Base-by-base conservation (phyloP, 2,888 invertebrate species). In the Cephus nigrinus region DNA sequence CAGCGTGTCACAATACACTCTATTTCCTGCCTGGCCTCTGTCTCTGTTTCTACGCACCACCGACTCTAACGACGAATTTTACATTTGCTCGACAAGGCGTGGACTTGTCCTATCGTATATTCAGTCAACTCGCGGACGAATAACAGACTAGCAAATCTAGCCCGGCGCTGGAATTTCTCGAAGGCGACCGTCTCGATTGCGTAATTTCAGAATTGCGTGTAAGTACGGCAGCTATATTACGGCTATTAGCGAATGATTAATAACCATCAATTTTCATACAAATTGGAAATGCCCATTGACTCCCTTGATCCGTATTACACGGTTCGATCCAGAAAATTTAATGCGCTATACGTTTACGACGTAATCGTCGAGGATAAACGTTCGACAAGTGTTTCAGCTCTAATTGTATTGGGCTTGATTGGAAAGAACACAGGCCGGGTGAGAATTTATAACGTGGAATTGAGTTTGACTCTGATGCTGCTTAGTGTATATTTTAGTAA, bases 401-500 rank as follows among this genome's bases (percentile, higher is more conserved):
- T 9, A 55, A 55, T 55, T 55, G 55, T 55, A 55, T 55, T 55
- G 55, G 55, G 55, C 23, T 55, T 55, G 55, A 55, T 55, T 55
- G 55, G 55, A 71, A 31, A 72, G 34, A 31, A 68, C 73, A 73
- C 75, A 75, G 23, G n/a, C 35, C 55, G 35, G 69, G 68, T 31
- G 36, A 78, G 73, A 73, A 86, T 88, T 86, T 87, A 84, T 87
- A 88, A 86, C 82, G 85, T 85, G 84, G 86, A 89, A 88, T 88
- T 85, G 87, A 84, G 86, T 85, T 88, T 88, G 87, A 85, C 86
- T 82, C 84, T 84, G 86, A 86, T 87, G 84, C 83, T 82, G 87
- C 90, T 90, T 88, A 84, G 88, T 84, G 89, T 91, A 90, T 91
- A 91, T 91, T 91, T 91, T 91, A 87, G 91, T 91, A 91, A 85